These are phyloP conservation scores for Megalops atlanticus DNA, from an alignment of 2,113 vertebrate genomes.

Conservation along the genomic window DNA sequence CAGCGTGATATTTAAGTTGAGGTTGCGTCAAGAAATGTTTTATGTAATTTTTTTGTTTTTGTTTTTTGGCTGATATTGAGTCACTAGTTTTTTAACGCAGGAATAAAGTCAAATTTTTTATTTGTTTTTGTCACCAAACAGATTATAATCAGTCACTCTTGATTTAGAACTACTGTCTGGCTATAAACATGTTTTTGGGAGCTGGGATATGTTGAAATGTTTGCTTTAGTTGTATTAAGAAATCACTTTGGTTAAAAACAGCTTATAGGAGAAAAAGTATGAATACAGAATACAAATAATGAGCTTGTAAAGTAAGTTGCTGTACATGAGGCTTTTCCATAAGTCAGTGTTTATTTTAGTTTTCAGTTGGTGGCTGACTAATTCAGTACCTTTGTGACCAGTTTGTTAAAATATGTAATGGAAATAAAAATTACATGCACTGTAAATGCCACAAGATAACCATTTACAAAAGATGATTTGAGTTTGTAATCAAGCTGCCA, in stretches of 20 bases:
- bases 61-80: background rate
- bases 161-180: background rate
- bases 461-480: background rate
- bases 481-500: background rate
- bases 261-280: background rate
- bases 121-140: background rate
- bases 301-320: background rate
- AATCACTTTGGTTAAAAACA: background rate
- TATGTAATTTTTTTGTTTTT: background rate
- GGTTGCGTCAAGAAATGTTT: background rate
- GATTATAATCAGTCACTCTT: background rate
- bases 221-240: slow-evolving; percentile 1
- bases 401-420: background rate
- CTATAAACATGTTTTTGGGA: background rate
- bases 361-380: background rate
- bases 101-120: background rate
- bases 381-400: background rate
- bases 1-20: background rate
- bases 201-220: background rate
- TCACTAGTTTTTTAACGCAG: background rate
- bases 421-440: background rate
- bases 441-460: background rate
- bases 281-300: background rate
- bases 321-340: background rate
- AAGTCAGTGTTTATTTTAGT: background rate